Evolutionary conservation across 1,140 invertebrate genomes (phyloP), one percentile per base, ranked within the genome.

Genomic region (Zaprionus davidi): DNA sequence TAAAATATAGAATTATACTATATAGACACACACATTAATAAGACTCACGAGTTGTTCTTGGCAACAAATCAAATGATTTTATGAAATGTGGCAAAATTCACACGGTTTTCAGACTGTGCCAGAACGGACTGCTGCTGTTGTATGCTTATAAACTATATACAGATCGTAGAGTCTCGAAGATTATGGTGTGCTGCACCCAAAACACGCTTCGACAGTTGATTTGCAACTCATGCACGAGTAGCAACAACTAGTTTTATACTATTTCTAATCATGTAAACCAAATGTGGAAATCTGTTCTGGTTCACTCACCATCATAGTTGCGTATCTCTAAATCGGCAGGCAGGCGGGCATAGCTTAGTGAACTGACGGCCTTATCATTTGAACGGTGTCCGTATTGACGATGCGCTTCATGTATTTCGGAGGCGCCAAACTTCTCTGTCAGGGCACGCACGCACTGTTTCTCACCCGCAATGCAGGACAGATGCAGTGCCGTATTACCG

Each of bases 281-380:
- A 20, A 22, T 51, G 12, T 20, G 20, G 4, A 17, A 51, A 51
- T 51, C 46, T 51, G 20, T 51, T 51, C 13, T 5, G 6, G 34
- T 36, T 20, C 15, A 94, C 94, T 95, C 92, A 97, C 97, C 97
- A 93, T 95, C 94, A 93, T 96, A 97, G 92, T 97, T 97, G 88
- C 94, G 95, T 81, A 96, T 94, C 79, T 97, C 95, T 31, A 97
- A 92, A 79, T 95, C 93, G 44, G 94, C 93, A n/a, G 94, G 93
- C 51, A 95, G 79, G 9, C 94, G 93, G 22, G 93, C 94, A 41
- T 93, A 88, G 72, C 86, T 92, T 36, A 92, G 64, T 4, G 88
- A 92, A 60, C 90, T 92, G 36, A 84, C 76, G 11, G 73, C 72
- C 81, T 92, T 92, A 69, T 92, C 90, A 76, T 92, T 81, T 38